Base-by-base conservation (phyloP, 2,888 invertebrate species). In the Tinea pellionella region DNA sequence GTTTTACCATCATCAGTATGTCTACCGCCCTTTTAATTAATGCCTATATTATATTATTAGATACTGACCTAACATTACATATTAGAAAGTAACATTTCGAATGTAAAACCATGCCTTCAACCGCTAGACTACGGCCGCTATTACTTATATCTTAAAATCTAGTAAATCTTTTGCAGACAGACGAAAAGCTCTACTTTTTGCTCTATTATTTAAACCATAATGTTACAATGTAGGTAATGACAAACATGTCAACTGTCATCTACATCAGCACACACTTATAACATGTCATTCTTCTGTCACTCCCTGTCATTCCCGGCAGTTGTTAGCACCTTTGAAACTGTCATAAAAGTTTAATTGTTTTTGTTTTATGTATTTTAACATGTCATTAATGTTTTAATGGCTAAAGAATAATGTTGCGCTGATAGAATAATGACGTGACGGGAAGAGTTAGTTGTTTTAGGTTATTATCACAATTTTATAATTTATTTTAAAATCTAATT, bases 291-390 rank as follows among this genome's bases (percentile, higher is more conserved):
- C 53, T 24, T n/a, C 18, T 53, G 53, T 53, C 53, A 53, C 24
- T 47, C n/a, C n/a, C 53, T 53, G 53, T 53, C 53, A 53, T 24
- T 47, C 9, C 15, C 15, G 18, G 19, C 24, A 18, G 30, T 55
- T 57, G 57, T 57, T 57, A 57, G 57, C 57, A 29, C 32, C 57
- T 18, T 18, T 12, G 19, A 16, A 13, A 13, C 32, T 57, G 57
- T 57, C 57, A 57, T 57, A 57, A 57, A 57, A 13, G 30, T 57
- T 57, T 57, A 32, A 57, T 57, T 57, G 57, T 32, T 57, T 37
- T 55, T 55, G 16, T 55, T 57, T 57, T 57, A 30, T 57, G 18
- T 47, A 47, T 55, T 29, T 18, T 55, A 55, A 55, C 55, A 55
- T 32, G 57, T 32, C 57, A 57, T 57, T 57, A 57, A 57, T 15